Evolutionary conservation across 2,888 invertebrate genomes (phyloP), one percentile per base, ranked within the genome.

Genomic region (Drosophila mulleri): DNA sequence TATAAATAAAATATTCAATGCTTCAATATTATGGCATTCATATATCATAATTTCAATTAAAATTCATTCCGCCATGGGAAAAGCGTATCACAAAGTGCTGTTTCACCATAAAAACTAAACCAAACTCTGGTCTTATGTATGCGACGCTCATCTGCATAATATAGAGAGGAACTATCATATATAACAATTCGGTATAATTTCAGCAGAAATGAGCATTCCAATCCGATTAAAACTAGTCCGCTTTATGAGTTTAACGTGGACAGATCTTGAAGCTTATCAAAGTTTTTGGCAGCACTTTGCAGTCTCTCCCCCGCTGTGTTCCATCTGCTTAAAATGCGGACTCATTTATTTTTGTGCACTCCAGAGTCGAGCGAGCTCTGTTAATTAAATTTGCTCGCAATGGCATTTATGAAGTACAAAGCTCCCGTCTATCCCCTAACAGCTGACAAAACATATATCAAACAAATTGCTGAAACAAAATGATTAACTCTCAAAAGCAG

Each of bases 391-490:
- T 75, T 69, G 57, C 65, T 67, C 59, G 50, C 54, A 66, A 45
- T 69, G 65, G 11, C 82, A 73, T 69, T 82, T 81, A 80, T 81
- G 65, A 70, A 45, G 37, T 52, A 47, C 41, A 56, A 32, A 9
- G 18, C 18, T n/a, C 42, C 29, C 42, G 16, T 23, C 29, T 26
- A 16, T 53, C 47, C 16, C n/a, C 35, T 2, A 20, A 18, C 20
- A 35, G 44, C 54, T 29, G 39, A 53, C 20, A 32, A 37, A 59
- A 65, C 61, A 70, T 69, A 86, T 75, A 78, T 74, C 72, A 82
- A 74, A 76, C 78, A 88, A 88, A 84, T 85, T 74, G 72, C 74
- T 75, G 23, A 68, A 78, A 56, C 70, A 72, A 80, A 83, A 88
- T 83, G 88, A 84, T 83, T 85, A 85, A 84, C 88, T 83, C 72